A percentile compares a stretch with the other conserved stretches of the same genome.
Evolutionary conservation across 92 coral and sea anemone species (phyloP).

Genomic region (Epizoanthus rinbou): DNA sequence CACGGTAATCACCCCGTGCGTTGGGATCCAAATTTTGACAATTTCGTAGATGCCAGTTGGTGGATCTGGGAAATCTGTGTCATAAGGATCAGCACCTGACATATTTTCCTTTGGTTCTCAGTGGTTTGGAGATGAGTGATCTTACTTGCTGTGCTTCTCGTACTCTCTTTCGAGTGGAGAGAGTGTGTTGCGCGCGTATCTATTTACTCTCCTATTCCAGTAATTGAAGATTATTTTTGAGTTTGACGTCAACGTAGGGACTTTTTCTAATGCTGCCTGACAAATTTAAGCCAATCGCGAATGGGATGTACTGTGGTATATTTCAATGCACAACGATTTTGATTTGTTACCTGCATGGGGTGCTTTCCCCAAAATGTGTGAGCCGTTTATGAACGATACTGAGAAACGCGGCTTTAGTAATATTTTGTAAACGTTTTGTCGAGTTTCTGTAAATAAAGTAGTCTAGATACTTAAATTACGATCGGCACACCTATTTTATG

Average conservation of each 20-base stretch:
- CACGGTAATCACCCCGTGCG: conserved; percentile 4
- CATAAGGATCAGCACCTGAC: not conserved
- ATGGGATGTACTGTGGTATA: too few species aligned
- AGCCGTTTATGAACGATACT: not conserved
- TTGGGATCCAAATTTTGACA: conserved; percentile 12
- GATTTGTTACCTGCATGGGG: not conserved
- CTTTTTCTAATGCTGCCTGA: too few species aligned
- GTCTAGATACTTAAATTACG: too few species aligned
- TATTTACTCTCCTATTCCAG: not conserved
- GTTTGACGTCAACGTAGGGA: too few species aligned
- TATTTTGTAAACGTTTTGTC: too few species aligned
- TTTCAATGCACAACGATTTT: too few species aligned
- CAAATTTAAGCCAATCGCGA: not conserved
- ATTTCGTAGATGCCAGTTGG: not conserved
- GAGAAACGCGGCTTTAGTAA: too few species aligned
- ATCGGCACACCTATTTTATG: too few species aligned
- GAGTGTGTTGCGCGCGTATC: not conserved
- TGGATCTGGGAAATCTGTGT: not conserved
- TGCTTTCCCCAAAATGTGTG: not conserved
- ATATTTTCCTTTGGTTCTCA: not conserved
- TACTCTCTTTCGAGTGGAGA: not conserved
- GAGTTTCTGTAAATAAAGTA: too few species aligned
- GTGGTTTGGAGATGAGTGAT: not conserved
- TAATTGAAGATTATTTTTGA: too few species aligned
- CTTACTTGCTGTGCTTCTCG: not conserved